Conservation (phyloP, 2,888 invertebrate genomes). For the Drosophila picticornis region DNA sequence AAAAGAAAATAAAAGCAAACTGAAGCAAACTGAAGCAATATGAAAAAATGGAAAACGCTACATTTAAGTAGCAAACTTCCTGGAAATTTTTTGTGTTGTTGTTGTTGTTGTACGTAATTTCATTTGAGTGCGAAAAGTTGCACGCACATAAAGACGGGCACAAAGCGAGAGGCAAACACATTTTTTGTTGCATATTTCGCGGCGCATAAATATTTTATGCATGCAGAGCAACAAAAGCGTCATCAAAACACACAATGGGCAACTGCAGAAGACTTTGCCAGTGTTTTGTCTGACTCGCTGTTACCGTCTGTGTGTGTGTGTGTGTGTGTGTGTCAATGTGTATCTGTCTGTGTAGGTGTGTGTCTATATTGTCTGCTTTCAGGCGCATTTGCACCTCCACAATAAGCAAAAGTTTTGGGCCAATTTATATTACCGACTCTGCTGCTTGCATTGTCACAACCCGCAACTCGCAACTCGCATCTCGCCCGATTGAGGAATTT, state of each 20-base stretch:
- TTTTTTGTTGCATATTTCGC: constrained; percentile 75
- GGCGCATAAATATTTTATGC: constrained; percentile 79
- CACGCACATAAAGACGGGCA: constrained; percentile 61
- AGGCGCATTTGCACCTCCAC: constrained; percentile 72
- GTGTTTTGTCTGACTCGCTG: constrained; percentile 27
- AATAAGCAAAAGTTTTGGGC: constrained; percentile 65
- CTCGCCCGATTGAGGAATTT: constrained; percentile 54
- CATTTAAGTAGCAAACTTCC: constrained; percentile 77
- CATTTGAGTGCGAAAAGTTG: constrained; percentile 81
- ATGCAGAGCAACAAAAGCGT: constrained; percentile 72
- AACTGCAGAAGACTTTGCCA: constrained; percentile 41
- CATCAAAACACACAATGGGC: constrained; percentile 61
- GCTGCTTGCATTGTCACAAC: constrained; percentile 63
- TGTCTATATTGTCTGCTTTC: constrained; percentile 49
- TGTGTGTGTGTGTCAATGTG: constrained; percentile 16
- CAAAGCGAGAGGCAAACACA: constrained; percentile 19
- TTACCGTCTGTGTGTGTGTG: not conserved
- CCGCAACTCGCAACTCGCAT: not conserved
- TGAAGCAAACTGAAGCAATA: constrained; percentile 4
- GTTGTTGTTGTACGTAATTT: constrained; percentile 74
- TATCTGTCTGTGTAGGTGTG: not conserved
- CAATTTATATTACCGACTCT: constrained; percentile 62
- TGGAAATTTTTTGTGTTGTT: constrained; percentile 24
- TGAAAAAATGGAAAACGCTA: constrained; percentile 61
- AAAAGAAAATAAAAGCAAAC: constrained; percentile 19